Evolutionary conservation across 2,888 invertebrate genomes (phyloP), one percentile per base, ranked within the genome.

Genomic region (Campoletis raptor): DNA sequence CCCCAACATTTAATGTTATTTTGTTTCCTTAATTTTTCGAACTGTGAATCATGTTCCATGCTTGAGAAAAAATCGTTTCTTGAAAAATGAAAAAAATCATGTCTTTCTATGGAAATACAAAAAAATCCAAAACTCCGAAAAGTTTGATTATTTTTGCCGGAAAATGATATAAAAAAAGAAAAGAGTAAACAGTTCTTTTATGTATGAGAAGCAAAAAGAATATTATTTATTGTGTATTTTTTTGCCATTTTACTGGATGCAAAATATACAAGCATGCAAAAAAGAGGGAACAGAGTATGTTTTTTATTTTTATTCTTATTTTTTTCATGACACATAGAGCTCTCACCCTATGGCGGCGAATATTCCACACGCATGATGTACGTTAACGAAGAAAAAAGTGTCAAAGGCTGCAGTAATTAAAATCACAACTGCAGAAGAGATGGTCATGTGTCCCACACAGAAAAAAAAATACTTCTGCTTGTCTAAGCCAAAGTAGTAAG

Each of bases 271-370:
- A 2, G 12, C 12, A 57, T 30, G 57, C 57, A 24, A 10, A 57
- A 12, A 57, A 30, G 2, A 5, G 4, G 0, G 6, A 57, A 12
- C 24, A 12, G 0, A 24, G 12, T 10, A 57, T 52, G 15, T 48
- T 5, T 48, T 48, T 48, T 48, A 15, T 48, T 15, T 57, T 57
- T 1, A 12, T 57, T 48, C 42, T 42, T 54, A n/a, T 2, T 61
- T 12, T 2, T 24, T 61, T 48, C 18, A 9, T 37, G 2, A 15
- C 21, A 21, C 45, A 8, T 0, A 18, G n/a, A 40, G 24, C 0
- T 64, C 72, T 72, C 37, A 81, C 80, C 80, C 80, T n/a, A 81
- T n/a, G 36, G 72, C 80, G 6, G 72, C 48, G n/a, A 81, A 81
- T 64, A 81, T 48, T 64, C 72, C 80, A 48, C 80, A 81, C 2